Evolutionary conservation across 2,113 vertebrate species (phyloP), one percentile per base, ranked within the genome.

Genomic region (Phoxinus phoxinus): DNA sequence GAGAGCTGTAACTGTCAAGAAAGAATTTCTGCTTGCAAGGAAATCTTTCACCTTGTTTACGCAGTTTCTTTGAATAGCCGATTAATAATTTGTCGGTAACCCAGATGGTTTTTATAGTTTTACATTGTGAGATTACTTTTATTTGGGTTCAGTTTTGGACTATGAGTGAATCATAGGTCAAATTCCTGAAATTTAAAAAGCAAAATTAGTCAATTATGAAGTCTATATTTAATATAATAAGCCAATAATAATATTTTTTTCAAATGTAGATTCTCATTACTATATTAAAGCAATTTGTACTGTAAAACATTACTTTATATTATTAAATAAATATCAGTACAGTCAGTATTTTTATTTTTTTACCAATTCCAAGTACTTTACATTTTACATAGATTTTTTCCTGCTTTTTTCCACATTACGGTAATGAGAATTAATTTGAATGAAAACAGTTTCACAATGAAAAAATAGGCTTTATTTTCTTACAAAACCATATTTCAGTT

Each of bases 41-140:
- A 63, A 81, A 81, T 81, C 25, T 21, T 67, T 63, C n/a, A 30
- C 15, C 58, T 80, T 63, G 77, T 80, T 80, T 81, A 67, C 61
- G 10, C 44, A 21, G 44, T 80, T 41, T 80, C 61, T 51, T 67
- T 21, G 25, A 81, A 69, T 30, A 21, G 41, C 5, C 19, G 61
- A 63, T 79, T 41, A 80, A 80, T 44, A 30, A 27, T 80, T 80
- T 63, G 71, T 73, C n/a, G 37, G 35, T 73, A 46, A 23, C 71
- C 23, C 10, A 73, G 23, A 46, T 46, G 41, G 41, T 25, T 73
- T 73, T 73, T 25, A 44, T 41, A 46, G 23, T 15, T 17, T 73
- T 25, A 25, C 0, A 25, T 25, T 73, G 25, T 46, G 25, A 73
- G 0, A 19, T 19, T 9, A 12, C 0, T 1, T 4, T 44, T 73